Percentiles rank a stretch among this genome's conserved stretches.
Evolutionary conservation across 2,888 invertebrate genomes (phyloP).

Genomic region (Ditylenchus weischeri): DNA sequence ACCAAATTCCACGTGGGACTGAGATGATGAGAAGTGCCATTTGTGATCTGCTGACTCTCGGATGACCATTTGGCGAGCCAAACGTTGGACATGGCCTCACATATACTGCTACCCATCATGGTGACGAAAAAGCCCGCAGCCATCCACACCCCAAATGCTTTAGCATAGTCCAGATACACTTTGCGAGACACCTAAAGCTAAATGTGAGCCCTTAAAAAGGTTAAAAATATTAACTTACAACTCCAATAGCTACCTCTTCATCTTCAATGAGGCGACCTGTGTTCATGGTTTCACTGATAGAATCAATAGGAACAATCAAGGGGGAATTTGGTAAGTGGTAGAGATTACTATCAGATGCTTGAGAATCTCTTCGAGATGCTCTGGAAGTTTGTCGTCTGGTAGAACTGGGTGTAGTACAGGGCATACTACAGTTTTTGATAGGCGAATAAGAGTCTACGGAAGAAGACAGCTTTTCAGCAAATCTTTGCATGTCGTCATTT

Average conservation of each 20-base stretch:
- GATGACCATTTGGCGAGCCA: conserved; percentile 34
- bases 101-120: conserved; percentile 33
- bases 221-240: conserved; percentile 51
- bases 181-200: conserved; percentile 17
- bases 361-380: too few species aligned
- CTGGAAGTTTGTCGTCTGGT: too few species aligned
- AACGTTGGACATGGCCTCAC: conserved; percentile 16
- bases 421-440: too few species aligned
- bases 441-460: neutral
- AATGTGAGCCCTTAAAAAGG: neutral
- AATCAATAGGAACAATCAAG: too few species aligned
- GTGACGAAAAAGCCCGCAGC: conserved; percentile 74
- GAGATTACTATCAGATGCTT: too few species aligned
- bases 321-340: too few species aligned
- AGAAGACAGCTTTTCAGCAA: neutral
- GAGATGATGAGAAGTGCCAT: neutral
- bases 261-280: conserved; percentile 71
- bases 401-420: too few species aligned
- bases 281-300: too few species aligned
- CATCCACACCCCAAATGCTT: conserved; percentile 75
- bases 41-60: neutral
- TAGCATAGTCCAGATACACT: conserved; percentile 79
- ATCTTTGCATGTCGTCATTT: conserved; percentile 2
- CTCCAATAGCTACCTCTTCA: conserved; percentile 84
- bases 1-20: conserved; percentile 10